Conservation (phyloP, 2,113 vertebrate genomes). For the Daubentonia madagascariensis region DNA sequence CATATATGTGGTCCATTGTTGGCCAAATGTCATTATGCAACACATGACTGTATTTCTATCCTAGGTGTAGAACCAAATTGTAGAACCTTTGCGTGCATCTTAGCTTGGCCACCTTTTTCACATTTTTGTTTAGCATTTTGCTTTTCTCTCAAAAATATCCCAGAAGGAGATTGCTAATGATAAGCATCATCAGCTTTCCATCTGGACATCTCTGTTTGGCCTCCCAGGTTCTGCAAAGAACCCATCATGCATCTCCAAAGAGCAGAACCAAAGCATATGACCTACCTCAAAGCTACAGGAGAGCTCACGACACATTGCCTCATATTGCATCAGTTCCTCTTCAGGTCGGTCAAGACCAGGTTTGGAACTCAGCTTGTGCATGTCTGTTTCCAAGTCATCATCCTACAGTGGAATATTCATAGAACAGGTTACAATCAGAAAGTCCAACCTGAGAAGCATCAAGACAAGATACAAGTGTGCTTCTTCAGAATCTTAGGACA, state of each 20-base stretch:
- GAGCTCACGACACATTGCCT: constrained; percentile 87
- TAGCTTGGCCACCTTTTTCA: not conserved
- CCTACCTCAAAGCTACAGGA: constrained; percentile 87
- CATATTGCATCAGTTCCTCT: constrained; percentile 88
- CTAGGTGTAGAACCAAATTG: fast-evolving
- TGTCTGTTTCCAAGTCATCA: constrained; percentile 93
- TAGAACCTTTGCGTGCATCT: fast-evolving
- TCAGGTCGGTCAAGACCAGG: constrained; percentile 85
- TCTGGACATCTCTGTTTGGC: not conserved
- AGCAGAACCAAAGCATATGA: fast-evolving
- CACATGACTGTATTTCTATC: not conserved
- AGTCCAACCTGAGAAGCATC: not conserved
- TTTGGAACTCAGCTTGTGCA: constrained; percentile 83
- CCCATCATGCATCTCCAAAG: too few species aligned
- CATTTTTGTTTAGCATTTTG: not conserved
- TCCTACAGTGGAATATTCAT: constrained; percentile 83
- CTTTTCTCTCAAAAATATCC: not conserved
- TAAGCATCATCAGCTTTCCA: not conserved
- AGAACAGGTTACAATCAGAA: not conserved
- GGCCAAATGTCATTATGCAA: not conserved
- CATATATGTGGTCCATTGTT: not conserved
- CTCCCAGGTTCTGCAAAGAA: not conserved
- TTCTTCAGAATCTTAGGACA: not conserved
- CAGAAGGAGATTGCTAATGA: not conserved
- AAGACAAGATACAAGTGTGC: fast-evolving